Percentiles rank a stretch among this genome's conserved stretches.
phyloP scores from a whole-genome alignment of 2,797 vertebrate genomes.

The Sphaeramia orbicularis region DNA sequence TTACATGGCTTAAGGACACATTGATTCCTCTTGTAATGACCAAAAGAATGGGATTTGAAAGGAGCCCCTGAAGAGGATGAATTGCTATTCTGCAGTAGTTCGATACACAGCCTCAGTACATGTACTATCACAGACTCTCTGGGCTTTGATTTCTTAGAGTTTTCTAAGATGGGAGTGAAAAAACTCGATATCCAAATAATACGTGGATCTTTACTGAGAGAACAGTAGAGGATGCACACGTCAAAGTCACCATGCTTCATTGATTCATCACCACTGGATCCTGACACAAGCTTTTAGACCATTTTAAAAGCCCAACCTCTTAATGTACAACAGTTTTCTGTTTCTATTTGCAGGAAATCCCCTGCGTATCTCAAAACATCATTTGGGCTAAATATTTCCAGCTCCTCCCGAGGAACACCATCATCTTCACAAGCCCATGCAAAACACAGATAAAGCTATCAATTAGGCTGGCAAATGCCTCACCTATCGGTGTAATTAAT shows the following conservation, averaged over 20 bases:
- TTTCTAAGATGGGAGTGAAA: constrained; percentile 12
- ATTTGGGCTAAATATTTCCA: constrained; percentile 52
- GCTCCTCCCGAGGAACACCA: constrained; percentile 63
- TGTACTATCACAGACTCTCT: constrained; percentile 35
- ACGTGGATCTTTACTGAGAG: not conserved
- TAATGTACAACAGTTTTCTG: too few species aligned
- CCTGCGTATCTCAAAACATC: constrained; percentile 40
- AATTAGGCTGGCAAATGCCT: constrained; percentile 69
- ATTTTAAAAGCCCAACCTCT: not conserved
- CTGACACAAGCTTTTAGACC: not conserved
- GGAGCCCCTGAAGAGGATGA: constrained; percentile 38
- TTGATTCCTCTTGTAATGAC: constrained; percentile 60
- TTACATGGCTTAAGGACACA: constrained; percentile 40
- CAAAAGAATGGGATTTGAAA: constrained; percentile 53
- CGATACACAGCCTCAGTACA: constrained; percentile 37
- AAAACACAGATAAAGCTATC: constrained; percentile 80
- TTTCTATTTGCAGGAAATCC: too few species aligned
- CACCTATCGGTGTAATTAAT: constrained; percentile 84
- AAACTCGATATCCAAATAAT: not conserved
- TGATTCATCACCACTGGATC: constrained; percentile 4
- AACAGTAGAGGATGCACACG: constrained; percentile 6
- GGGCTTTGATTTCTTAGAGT: constrained; percentile 27
- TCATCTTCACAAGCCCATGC: constrained; percentile 65
- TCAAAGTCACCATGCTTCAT: constrained; percentile 9
- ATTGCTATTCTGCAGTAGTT: constrained; percentile 46